A percentile compares a stretch with the other conserved stretches of the same genome.
Conservation (phyloP, 2,888 invertebrate species). For the Drosophila gaucha region DNA sequence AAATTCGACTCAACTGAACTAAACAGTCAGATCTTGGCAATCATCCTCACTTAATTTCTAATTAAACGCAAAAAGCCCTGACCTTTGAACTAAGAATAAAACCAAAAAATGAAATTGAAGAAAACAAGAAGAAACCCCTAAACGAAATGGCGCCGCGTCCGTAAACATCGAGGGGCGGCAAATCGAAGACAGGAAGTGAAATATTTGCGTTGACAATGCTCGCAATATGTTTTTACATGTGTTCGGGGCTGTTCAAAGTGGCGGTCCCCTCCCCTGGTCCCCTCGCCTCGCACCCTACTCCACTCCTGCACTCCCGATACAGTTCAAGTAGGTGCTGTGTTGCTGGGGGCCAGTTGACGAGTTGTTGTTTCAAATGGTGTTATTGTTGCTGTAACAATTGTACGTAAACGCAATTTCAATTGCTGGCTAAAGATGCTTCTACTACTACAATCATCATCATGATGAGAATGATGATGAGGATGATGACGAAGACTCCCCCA, state of each 20-base stretch:
- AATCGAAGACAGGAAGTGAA: conserved; percentile 74
- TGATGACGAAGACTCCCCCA: conserved; percentile 32
- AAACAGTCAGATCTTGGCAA: no score
- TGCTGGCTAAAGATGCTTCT: conserved; percentile 35
- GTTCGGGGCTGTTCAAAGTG: conserved; percentile 31
- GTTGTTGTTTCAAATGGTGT: conserved; percentile 63
- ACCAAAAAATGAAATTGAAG: not conserved
- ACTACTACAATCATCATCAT: conserved; percentile 4
- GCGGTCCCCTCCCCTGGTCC: not conserved
- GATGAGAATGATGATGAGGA: conserved; percentile 15
- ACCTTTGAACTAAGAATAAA: conserved; percentile 56
- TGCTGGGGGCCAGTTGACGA: conserved; percentile 3
- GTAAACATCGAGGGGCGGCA: conserved; percentile 54
- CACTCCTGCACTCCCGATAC: not conserved
- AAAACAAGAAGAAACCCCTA: not conserved
- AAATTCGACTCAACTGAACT: no score
- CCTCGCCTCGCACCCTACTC: not conserved
- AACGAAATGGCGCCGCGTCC: conserved; percentile 40
- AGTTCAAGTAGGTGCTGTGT: not conserved
- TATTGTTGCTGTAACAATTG: conserved; percentile 62
- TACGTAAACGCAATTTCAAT: conserved; percentile 70
- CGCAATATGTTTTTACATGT: conserved; percentile 55
- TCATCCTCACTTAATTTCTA: no score
- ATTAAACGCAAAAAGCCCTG: conserved; percentile 68
- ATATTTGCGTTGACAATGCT: conserved; percentile 74